phyloP scores from a whole-genome alignment of 2,888 invertebrate genomes.

The Hydrotaea diabolus region DNA sequence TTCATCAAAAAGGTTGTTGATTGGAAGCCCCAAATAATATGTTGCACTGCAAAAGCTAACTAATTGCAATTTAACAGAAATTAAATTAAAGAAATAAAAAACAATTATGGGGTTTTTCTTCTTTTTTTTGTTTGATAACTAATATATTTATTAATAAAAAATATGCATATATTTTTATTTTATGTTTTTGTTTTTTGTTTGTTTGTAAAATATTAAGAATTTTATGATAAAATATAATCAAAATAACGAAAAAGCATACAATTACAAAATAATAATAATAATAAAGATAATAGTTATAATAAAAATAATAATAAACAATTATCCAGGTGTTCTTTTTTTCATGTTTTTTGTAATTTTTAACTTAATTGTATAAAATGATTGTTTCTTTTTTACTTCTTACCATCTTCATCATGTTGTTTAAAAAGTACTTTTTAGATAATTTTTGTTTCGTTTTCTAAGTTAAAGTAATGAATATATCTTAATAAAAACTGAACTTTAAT shows the following conservation, averaged over 20 bases:
- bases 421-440: conserved; percentile 33
- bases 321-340: conserved; percentile 72
- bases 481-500: conserved; percentile 50
- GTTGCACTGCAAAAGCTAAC: conserved; percentile 43
- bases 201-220: conserved; percentile 72
- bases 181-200: conserved; percentile 58
- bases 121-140: conserved; percentile 71
- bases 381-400: too few relatives aligned
- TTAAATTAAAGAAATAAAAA: conserved; percentile 67
- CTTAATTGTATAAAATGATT: conserved; percentile 55
- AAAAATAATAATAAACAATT: conserved; percentile 73
- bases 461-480: conserved; percentile 57
- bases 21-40: background rate
- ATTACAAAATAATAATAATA: conserved; percentile 63
- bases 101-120: conserved; percentile 1
- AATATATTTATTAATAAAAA: conserved; percentile 79
- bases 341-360: conserved; percentile 39
- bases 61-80: conserved; percentile 49
- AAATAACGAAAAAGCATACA: conserved; percentile 69
- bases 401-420: conserved; percentile 29
- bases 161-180: conserved; percentile 71
- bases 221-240: conserved; percentile 66
- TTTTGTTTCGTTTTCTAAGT: conserved; percentile 48
- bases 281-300: conserved; percentile 61
- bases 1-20: too few relatives aligned